Base-by-base conservation (phyloP, 1,140 invertebrate species). In the Dufourea novaeangliae region DNA sequence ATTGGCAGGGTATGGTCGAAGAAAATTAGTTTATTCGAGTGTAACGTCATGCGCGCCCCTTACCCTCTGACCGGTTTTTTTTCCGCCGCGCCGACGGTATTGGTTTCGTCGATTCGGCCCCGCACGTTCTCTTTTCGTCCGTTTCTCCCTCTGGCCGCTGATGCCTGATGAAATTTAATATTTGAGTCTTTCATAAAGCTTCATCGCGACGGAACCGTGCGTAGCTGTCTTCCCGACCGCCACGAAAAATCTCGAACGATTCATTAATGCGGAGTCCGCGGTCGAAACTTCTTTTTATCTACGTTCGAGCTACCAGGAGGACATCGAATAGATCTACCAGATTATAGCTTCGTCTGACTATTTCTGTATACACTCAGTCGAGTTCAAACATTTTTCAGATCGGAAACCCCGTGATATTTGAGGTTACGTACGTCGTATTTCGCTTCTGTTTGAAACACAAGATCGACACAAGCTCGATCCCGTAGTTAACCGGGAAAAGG, bases 21-120 rank as follows among this genome's bases (percentile, higher is more conserved):
- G 39, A 56, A 84, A 84, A 84, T 84, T 84, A 80, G 66, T 84
- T 85, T 81, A 84, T 81, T 81, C 70, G 66, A 78, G 78, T 61
- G 83, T 78, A 81, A 67, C 52, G 82, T 78, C 72, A 68, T 57
- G 63, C 39, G 63, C 57, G 52, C 64, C 11, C 46, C 44, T 63
- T n/a, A n/a, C n/a, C n/a, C n/a, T 66, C 67, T 17, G 44, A 25
- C 52, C 25, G 10, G 12, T 44, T 67, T 54, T 44, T 27, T 17
- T n/a, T 6, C 7, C 20, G 4, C 20, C 17, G 6, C 0, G 20
- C 46, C 46, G 11, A 11, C 11, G 56, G 64, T 77, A 73, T 80
- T 52, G 80, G 56, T 77, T 72, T 62, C 34, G 63, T 32, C 70
- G 39, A 79, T 68, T 62, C 37, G 34, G 22, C 41, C 39, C n/a